A percentile compares a stretch with the other conserved stretches of the same genome.
Conservation (phyloP, 1,140 invertebrate species). For the Orussus abietinus region DNA sequence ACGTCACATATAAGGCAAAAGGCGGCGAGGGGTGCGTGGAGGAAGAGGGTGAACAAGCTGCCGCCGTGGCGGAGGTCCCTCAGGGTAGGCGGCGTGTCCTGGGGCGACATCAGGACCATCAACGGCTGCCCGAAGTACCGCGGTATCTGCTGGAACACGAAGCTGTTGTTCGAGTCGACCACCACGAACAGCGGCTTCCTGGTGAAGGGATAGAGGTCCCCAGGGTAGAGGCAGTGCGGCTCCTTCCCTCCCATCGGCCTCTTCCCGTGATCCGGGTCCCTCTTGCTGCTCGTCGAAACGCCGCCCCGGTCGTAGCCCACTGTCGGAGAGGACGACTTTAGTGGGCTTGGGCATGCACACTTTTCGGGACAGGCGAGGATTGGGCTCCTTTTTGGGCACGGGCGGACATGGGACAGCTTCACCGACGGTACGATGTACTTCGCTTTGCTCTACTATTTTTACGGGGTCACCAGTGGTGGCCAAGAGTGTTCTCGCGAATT, state of each 20-base stretch:
- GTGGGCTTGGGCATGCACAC: too few species aligned
- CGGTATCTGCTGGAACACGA: constrained; percentile 89
- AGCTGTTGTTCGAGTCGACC: constrained; percentile 93
- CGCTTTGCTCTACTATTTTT: too few species aligned
- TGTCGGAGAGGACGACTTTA: too few species aligned
- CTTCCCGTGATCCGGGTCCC: constrained; percentile 68
- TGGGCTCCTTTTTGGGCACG: too few species aligned
- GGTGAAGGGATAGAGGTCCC: constrained; percentile 88
- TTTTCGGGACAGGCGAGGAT: too few species aligned
- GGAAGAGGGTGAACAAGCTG: constrained; percentile 90
- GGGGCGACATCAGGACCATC: constrained; percentile 90
- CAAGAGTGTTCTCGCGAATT: too few species aligned
- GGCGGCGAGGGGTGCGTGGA: constrained; percentile 89
- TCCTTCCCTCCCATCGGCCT: constrained; percentile 68
- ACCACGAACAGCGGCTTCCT: constrained; percentile 90
- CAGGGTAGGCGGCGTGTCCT: constrained; percentile 80
- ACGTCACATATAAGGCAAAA: constrained; percentile 92
- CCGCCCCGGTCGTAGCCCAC: constrained; percentile 92
- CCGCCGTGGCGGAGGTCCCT: constrained; percentile 89
- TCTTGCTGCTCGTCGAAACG: constrained; percentile 79
- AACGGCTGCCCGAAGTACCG: constrained; percentile 93
- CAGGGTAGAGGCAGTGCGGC: constrained; percentile 86
- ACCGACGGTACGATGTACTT: too few species aligned
- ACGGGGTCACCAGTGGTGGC: too few species aligned
- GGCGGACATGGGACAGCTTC: too few species aligned